Evolutionary conservation across 2,888 invertebrate genomes (phyloP).

Genomic region (Eupithecia exiguata): DNA sequence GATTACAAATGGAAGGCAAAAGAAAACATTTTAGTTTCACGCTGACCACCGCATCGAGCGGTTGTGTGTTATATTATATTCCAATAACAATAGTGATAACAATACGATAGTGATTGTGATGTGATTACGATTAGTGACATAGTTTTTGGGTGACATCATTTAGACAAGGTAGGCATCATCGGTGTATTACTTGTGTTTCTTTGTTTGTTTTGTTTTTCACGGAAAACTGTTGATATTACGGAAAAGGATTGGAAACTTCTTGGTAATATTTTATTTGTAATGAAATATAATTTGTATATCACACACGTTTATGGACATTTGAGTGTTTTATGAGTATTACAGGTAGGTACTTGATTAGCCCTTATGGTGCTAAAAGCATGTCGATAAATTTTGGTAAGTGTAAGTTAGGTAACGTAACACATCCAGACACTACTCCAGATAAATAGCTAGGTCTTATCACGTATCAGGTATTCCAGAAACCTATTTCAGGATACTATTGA

Average conservation of each 20-base stretch:
- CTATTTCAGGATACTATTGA: too few species aligned
- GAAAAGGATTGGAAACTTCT: neutral
- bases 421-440: too few species aligned
- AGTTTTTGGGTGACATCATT: constrained; percentile 26
- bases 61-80: constrained; percentile 31
- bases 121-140: constrained; percentile 25
- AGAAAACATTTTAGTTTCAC: constrained; percentile 42
- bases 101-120: constrained; percentile 22
- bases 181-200: neutral
- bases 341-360: too few species aligned
- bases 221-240: neutral
- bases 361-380: too few species aligned
- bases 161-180: neutral
- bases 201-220: neutral
- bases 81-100: constrained; percentile 14
- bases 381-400: too few species aligned
- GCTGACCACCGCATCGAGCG: constrained; percentile 40
- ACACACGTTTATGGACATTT: too few species aligned
- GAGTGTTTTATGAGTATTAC: too few species aligned
- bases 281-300: neutral
- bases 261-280: neutral
- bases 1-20: constrained; percentile 2
- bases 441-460: too few species aligned
- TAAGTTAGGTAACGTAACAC: too few species aligned
- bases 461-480: too few species aligned